Evolutionary conservation across 2,797 vertebrate species (phyloP), one percentile per base, ranked within the genome.

Genomic region (Denticeps clupeoides): DNA sequence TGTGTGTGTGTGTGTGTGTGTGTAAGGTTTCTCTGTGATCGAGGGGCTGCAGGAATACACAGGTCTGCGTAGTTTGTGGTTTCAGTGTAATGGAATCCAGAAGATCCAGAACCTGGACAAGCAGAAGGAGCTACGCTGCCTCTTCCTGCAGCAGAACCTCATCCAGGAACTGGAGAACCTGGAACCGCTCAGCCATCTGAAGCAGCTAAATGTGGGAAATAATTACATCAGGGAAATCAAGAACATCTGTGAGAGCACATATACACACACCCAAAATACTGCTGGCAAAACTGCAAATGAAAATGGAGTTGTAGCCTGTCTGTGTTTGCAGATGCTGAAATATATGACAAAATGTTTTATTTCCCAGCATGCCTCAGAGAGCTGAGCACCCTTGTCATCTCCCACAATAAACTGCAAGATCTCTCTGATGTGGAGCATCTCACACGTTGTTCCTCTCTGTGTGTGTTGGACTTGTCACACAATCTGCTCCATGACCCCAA

Each of bases 21-120:
- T 24, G 53, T 8, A 44, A 90, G 88, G 88, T 8, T 89, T 99
- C 58, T 73, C 76, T 44, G 61, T 61, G 48, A 85, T 98, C 15
- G 91, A 99, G 70, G 93, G 92, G 45, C 65, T 99, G 16, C 90
- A 95, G 33, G 91, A 98, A 22, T 99, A 98, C 56, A 93, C 86
- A 0, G 93, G 89, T 0, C 69, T 99, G 41, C 93, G 72, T 46
- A 92, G 90, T 53, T 82, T 99, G 27, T 99, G 90, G 89, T 73
- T 99, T 49, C 73, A 97, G 23, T 88, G 82, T 69, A 99, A 98
- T 0, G 83, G 85, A 0, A 73, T 99, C 27, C 77, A 65, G 13
- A 84, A 56, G 49, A 96, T 98, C 0, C 84, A 89, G 68, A 92
- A 93, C 61, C 74, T 99, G 62, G 67, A 89, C 3, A 83, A 88